These are phyloP conservation scores for Bovichtus variegatus DNA, from an alignment of 2,797 vertebrate species.

Conservation along the genomic window DNA sequence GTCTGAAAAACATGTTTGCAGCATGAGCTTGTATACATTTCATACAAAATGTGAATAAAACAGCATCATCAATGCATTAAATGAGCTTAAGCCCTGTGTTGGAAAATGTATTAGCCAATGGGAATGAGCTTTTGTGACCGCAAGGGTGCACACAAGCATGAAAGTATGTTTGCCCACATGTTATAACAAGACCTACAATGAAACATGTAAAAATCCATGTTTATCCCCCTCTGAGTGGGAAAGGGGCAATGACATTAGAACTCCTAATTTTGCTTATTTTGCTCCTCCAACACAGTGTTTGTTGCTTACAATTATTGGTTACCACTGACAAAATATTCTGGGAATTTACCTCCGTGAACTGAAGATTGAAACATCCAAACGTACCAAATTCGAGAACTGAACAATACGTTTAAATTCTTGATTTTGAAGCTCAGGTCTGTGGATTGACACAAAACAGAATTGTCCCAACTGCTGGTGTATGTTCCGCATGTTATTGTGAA, in stretches of 20 bases:
- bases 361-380: background rate
- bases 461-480: conserved; percentile 42
- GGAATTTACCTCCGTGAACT: background rate
- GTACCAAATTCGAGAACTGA: background rate
- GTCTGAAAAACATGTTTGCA: background rate
- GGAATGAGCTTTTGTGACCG: background rate
- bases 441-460: conserved; percentile 11
- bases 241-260: background rate
- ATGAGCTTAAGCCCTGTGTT: background rate
- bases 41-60: background rate
- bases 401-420: background rate
- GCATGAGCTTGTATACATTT: background rate
- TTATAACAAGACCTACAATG: background rate
- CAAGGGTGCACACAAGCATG: background rate
- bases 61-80: background rate
- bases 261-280: background rate
- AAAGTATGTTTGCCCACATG: background rate
- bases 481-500: conserved; percentile 53
- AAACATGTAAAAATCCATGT: background rate
- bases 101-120: background rate
- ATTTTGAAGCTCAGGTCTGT: background rate
- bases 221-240: background rate
- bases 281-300: background rate
- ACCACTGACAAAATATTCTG: conserved; percentile 14
- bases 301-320: background rate